phyloP scores from a whole-genome alignment of 2,888 invertebrate genomes.

The Pandemis cinnamomeana region DNA sequence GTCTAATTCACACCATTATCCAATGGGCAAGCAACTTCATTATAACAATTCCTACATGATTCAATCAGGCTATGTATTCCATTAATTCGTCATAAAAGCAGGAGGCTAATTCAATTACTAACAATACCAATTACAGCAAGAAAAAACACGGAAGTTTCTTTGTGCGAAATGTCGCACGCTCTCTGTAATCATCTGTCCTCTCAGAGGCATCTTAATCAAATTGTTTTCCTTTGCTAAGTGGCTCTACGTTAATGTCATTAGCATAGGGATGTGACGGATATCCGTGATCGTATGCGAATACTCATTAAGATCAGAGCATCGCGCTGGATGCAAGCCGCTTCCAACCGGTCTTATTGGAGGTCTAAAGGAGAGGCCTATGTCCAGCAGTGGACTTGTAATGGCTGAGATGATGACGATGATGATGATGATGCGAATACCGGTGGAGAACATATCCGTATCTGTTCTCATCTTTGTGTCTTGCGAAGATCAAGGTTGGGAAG shows the following conservation, averaged over 20 bases:
- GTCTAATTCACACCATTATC: too few relatives aligned
- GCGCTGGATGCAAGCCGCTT: too few relatives aligned
- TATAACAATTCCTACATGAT: not conserved
- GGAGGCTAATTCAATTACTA: not conserved
- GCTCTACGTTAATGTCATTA: conserved; percentile 10
- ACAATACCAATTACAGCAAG: conserved; percentile 5
- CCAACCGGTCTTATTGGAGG: too few relatives aligned
- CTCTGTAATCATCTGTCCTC: conserved; percentile 9
- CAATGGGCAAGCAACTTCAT: too few relatives aligned
- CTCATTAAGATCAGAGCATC: too few relatives aligned
- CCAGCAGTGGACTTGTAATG: too few relatives aligned
- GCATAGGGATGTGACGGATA: not conserved
- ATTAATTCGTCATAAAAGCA: not conserved
- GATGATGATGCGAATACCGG: too few relatives aligned
- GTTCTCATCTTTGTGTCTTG: too few relatives aligned
- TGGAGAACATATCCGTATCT: not conserved
- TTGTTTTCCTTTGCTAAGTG: conserved; percentile 19
- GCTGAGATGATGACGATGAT: too few relatives aligned
- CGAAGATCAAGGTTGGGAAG: too few relatives aligned
- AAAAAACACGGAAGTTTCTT: not conserved
- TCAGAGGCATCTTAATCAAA: conserved; percentile 7
- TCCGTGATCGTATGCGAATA: not conserved
- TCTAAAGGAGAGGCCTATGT: too few relatives aligned
- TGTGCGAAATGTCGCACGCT: not conserved
- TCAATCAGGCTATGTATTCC: not conserved